Percentiles rank a stretch among this genome's conserved stretches.
Evolutionary conservation across 2,797 vertebrate genomes (phyloP).

Genomic region (Cercopithecus mitis): DNA sequence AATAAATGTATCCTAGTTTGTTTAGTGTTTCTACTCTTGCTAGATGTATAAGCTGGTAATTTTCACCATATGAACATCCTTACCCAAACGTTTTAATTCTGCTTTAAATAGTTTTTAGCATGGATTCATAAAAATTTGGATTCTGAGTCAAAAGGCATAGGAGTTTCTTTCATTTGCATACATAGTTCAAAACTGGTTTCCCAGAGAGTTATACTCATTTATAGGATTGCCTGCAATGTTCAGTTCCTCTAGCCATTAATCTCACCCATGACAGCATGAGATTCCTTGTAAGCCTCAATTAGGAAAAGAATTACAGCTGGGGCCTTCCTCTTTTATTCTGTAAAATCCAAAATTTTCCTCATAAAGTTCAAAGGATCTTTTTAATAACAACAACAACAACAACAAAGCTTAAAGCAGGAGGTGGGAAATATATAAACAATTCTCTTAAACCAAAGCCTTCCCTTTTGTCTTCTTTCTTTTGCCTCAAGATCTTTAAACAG

Average conservation of each 20-base stretch:
- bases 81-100: background rate
- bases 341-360: background rate
- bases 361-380: background rate
- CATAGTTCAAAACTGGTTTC: background rate
- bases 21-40: background rate
- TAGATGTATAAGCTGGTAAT: too few relatives aligned
- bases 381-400: background rate
- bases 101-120: background rate
- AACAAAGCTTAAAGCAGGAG: background rate
- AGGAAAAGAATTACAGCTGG: background rate
- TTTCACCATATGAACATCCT: background rate
- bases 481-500: background rate
- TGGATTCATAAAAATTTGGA: background rate
- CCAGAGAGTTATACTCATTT: background rate
- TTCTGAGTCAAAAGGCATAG: background rate
- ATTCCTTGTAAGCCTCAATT: background rate
- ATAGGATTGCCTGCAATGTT: fast-evolving
- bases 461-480: background rate
- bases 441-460: background rate
- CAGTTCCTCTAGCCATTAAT: background rate
- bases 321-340: background rate
- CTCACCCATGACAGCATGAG: background rate
- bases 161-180: background rate
- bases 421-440: background rate
- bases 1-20: background rate